Evolutionary conservation across 1,140 invertebrate genomes (phyloP).

Genomic region (Platorchestia sp.): DNA sequence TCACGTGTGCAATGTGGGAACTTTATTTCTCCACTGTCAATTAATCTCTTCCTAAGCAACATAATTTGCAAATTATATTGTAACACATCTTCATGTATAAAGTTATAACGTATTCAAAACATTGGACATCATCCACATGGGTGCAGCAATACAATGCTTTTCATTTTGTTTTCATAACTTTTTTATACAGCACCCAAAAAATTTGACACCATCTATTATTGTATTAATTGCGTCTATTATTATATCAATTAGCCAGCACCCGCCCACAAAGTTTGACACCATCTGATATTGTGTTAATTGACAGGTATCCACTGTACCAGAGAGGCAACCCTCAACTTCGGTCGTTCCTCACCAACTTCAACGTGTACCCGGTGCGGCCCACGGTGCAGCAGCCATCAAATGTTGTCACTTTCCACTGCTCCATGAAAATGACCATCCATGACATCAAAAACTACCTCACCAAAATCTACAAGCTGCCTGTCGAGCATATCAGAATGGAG

Average conservation of each 20-base stretch:
- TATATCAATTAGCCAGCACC: no score
- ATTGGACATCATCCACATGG: neutral
- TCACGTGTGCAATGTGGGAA: no score
- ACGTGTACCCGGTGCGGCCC: constrained; percentile 89
- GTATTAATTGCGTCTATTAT: neutral
- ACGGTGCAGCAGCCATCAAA: constrained; percentile 78
- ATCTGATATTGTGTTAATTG: neutral
- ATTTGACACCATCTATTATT: neutral
- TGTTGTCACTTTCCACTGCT: constrained; percentile 86
- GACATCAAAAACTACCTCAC: constrained; percentile 94
- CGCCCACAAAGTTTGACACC: neutral
- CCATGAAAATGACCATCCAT: constrained; percentile 85
- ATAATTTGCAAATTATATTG: no score
- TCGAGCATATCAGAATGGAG: constrained; percentile 80
- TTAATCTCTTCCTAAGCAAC: no score
- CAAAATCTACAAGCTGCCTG: constrained; percentile 91
- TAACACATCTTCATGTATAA: no score
- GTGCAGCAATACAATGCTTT: neutral
- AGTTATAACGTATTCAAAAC: no score
- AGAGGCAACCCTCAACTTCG: constrained; percentile 90
- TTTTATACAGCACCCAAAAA: neutral
- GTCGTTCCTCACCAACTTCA: constrained; percentile 93
- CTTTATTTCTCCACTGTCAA: no score
- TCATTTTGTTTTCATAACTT: neutral
- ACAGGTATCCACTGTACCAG: constrained; percentile 86